A percentile compares a stretch with the other conserved stretches of the same genome.
Evolutionary conservation across 2,888 invertebrate genomes (phyloP).

Genomic region (Cosmorhoe ocellata): DNA sequence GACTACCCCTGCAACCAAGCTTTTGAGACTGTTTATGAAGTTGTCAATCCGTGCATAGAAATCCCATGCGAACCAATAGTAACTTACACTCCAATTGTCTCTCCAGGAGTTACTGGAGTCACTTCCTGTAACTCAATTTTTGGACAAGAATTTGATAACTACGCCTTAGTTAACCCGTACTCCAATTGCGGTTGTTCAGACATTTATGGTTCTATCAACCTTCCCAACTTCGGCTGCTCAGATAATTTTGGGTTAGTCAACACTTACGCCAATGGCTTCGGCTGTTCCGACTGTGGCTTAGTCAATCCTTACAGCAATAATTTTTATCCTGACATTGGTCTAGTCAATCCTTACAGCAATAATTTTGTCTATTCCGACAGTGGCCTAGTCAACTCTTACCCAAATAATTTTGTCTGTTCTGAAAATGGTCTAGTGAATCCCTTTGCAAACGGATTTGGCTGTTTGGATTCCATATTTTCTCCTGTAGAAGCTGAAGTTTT

Average conservation of each 20-base stretch:
- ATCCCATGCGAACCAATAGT: conserved; percentile 9
- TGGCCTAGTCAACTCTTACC: neutral
- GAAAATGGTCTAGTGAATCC: conserved; percentile 4
- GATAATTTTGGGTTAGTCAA: no score
- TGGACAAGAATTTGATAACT: no score
- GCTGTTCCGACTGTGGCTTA: no score
- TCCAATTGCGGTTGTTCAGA: no score
- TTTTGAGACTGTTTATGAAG: conserved; percentile 9
- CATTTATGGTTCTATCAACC: no score
- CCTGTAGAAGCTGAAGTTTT: conserved; percentile 44
- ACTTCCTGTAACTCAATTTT: neutral
- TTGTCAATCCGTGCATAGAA: conserved; percentile 3
- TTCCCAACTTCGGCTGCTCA: no score
- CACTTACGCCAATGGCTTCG: no score
- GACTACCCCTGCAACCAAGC: conserved; percentile 20
- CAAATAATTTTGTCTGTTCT: neutral
- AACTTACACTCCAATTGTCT: neutral
- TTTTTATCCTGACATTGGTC: no score
- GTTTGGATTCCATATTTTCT: conserved; percentile 4
- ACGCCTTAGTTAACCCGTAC: no score
- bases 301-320: no score
- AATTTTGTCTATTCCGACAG: neutral
- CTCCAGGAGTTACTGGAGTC: no score
- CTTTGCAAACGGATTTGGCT: conserved; percentile 6
- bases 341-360: neutral